phyloP scores from a whole-genome alignment of 2,888 invertebrate species.

The Pyrgus malvae region DNA sequence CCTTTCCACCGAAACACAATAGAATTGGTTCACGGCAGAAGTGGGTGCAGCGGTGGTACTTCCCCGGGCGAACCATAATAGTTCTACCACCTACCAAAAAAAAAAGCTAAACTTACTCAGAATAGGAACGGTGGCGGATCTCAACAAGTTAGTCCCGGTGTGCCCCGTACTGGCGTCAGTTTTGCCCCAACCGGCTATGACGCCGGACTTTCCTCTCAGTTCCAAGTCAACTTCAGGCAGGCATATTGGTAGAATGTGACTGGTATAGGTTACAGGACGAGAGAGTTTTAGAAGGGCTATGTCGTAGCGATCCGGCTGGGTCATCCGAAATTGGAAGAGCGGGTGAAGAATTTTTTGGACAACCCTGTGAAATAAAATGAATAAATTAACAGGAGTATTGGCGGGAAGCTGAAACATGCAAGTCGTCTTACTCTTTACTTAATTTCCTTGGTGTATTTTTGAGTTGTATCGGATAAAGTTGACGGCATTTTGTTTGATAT shows the following conservation, averaged over 20 bases:
- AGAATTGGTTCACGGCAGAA: too few relatives aligned
- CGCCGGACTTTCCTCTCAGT: constrained; percentile 61
- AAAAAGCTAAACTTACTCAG: constrained; percentile 84
- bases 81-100: too few relatives aligned
- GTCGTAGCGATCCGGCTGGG: constrained; percentile 92
- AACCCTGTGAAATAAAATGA: constrained; percentile 67
- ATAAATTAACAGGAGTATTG: too few relatives aligned
- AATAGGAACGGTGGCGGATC: constrained; percentile 91
- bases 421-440: too few relatives aligned
- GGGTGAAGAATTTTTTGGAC: constrained; percentile 90
- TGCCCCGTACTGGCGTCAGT: constrained; percentile 87
- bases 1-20: too few relatives aligned
- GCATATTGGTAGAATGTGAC: constrained; percentile 90
- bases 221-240: constrained; percentile 81
- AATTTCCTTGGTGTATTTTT: too few relatives aligned
- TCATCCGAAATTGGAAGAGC: constrained; percentile 89
- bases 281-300: constrained; percentile 88
- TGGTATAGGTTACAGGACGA: constrained; percentile 83
- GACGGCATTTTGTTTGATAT: too few relatives aligned
- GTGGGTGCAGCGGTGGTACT: too few relatives aligned
- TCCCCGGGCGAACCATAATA: too few relatives aligned
- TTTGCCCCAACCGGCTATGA: constrained; percentile 93
- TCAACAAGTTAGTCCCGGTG: constrained; percentile 89
- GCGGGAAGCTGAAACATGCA: too few relatives aligned
- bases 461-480: too few relatives aligned